Evolutionary conservation across 1,140 invertebrate species (phyloP).

Genomic region (Spodoptera litura): DNA sequence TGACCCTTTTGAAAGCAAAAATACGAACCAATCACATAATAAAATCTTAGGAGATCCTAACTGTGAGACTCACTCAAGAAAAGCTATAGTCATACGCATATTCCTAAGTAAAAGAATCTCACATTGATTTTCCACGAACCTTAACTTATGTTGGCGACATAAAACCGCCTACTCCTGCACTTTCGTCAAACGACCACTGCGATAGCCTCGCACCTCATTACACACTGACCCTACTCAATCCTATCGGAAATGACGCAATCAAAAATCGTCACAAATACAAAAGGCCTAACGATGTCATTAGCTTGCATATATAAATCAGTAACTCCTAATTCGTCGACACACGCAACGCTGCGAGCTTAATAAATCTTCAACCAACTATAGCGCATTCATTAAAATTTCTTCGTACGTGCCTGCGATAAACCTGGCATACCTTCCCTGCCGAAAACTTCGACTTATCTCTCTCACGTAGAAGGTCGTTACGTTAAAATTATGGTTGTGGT

Average conservation of each 20-base stretch:
- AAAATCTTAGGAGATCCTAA: conserved; percentile 13
- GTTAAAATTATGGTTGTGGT: conserved; percentile 79
- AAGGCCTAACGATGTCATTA: conserved; percentile 50
- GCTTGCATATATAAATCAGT: conserved; percentile 45
- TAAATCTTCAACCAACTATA: conserved; percentile 70
- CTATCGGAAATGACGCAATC: conserved; percentile 41
- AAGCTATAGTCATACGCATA: conserved; percentile 19
- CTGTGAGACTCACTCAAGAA: not conserved
- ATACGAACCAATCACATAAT: not conserved
- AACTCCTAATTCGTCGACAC: conserved; percentile 45
- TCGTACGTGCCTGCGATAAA: conserved; percentile 81
- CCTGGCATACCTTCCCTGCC: conserved; percentile 66
- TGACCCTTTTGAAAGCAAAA: conserved; percentile 15
- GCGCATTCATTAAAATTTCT: conserved; percentile 80
- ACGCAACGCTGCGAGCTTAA: conserved; percentile 54
- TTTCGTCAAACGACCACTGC: conserved; percentile 3
- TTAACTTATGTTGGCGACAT: conserved; percentile 32
- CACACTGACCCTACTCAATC: conserved; percentile 42
- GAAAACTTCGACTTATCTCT: conserved; percentile 83
- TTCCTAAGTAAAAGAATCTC: conserved; percentile 25
- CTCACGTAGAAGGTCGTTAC: conserved; percentile 82
- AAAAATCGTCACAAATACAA: conserved; percentile 47
- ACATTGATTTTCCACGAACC: conserved; percentile 22
- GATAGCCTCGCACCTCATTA: conserved; percentile 43
- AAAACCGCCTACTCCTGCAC: conserved; percentile 33